phyloP scores from a whole-genome alignment of 2,797 vertebrate genomes.

The Huso huso region DNA sequence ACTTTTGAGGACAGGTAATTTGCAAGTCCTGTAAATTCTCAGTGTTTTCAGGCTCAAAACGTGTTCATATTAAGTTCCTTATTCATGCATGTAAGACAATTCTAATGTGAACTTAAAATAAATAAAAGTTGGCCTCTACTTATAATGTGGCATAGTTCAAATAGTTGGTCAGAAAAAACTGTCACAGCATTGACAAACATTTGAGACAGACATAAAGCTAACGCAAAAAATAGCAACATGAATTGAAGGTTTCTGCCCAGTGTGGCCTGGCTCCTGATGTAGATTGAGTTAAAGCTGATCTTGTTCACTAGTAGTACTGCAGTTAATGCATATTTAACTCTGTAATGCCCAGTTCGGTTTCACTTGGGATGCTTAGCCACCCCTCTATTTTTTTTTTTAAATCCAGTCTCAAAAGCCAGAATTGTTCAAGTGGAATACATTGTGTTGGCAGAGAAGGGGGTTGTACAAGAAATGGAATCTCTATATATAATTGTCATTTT shows the following conservation, averaged over 20 bases:
- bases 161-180: neutral
- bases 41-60: neutral
- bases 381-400: no score
- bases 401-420: no score
- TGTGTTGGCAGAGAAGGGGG: no score
- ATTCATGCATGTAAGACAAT: neutral
- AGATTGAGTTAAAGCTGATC: constrained; percentile 23
- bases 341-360: no score
- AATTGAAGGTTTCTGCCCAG: neutral
- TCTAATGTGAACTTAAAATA: neutral
- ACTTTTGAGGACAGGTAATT: no score
- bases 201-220: neutral
- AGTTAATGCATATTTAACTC: no score
- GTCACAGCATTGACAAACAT: neutral
- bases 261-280: constrained; percentile 17
- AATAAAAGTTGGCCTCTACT: neutral
- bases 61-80: neutral
- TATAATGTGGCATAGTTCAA: neutral
- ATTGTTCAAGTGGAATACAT: no score
- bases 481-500: no score
- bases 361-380: no score
- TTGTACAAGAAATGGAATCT: no score
- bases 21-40: no score
- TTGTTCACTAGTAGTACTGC: constrained; percentile 10
- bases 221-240: neutral